Base-by-base conservation (phyloP, 2,888 invertebrate genomes). In the Trypoxylon attenuatum region DNA sequence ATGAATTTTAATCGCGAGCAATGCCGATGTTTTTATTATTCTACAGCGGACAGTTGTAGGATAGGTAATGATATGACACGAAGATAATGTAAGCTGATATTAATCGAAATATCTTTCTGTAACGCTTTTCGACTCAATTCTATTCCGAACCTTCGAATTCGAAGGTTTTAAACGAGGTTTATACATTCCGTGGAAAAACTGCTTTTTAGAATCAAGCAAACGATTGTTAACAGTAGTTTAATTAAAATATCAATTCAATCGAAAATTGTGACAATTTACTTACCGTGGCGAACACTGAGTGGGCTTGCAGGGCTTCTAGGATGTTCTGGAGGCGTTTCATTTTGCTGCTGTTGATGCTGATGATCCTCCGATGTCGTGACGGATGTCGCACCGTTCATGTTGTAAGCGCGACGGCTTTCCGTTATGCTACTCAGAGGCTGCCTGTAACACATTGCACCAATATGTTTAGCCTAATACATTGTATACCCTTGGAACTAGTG, bases 291-390 rank as follows among this genome's bases (percentile, higher is more conserved):
- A 53, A 84, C 79, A 57, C 87, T 87, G 41, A 86, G 47, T 5
- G 87, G 87, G 60, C 86, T 87, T 10, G 78, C 73, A 4, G 87
- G 86, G 53, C 87, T 87, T 56, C 84, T 71, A 0, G 86, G 84
- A 69, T 85, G 83, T 3, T 87, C 87, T 10, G 82, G 79, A 49
- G 75, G 80, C 19, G 82, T 76, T 52, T 85, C 86, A 53, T 82
- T 86, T 57, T 84, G 85, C 15, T 82, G 65, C 27, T 81, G 81
- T 10, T 79, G 82, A 60, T 84, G 84, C 38, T 82, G 82, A 63
- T 79, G 72, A 23, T 85, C 83, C 47, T 84, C 85, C 16, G 84
- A 77, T 16, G 81, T 78, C 27, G 82, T 81, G 42, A 85, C 80
- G 45, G 82, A 66, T 23, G 81, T 78, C 39, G 83, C 75, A 47